phyloP scores from a whole-genome alignment of 2,888 invertebrate genomes.

The Charanyca ferruginea region DNA sequence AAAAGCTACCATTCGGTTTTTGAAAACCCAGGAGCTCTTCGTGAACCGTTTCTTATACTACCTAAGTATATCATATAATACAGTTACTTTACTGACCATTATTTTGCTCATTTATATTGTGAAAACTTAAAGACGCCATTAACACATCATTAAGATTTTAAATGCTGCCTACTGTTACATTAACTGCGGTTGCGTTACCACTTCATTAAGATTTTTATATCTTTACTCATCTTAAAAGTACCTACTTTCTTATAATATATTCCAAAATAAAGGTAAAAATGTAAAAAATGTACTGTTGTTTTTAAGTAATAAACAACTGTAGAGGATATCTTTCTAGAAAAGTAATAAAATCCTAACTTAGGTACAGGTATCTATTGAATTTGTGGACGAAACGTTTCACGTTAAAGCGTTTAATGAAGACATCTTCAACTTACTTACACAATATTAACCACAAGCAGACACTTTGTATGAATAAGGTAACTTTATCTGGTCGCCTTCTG shows the following conservation, averaged over 20 bases:
- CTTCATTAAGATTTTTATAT: constrained; percentile 9
- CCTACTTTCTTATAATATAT: not conserved
- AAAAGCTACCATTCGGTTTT: not conserved
- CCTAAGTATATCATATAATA: not conserved
- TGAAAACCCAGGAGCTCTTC: not conserved
- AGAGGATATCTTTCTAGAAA: no score
- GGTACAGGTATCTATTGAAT: not conserved
- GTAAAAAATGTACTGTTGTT: no score
- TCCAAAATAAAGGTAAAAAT: not conserved
- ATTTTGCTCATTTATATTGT: constrained; percentile 1
- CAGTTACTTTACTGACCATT: not conserved
- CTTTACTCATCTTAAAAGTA: not conserved
- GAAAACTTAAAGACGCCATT: constrained; percentile 9
- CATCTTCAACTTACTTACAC: constrained; percentile 32
- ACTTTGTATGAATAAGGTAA: constrained; percentile 77
- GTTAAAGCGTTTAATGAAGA: constrained; percentile 15
- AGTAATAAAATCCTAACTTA: no score
- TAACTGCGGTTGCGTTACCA: not conserved
- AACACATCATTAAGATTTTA: constrained; percentile 7
- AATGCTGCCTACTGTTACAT: constrained; percentile 15
- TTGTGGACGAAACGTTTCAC: not conserved
- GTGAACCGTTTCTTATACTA: no score
- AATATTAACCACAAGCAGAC: constrained; percentile 40
- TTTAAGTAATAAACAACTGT: no score
- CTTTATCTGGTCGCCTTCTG: constrained; percentile 84